Evolutionary conservation across 2,888 invertebrate species (phyloP).

Genomic region (Eledone cirrhosa): DNA sequence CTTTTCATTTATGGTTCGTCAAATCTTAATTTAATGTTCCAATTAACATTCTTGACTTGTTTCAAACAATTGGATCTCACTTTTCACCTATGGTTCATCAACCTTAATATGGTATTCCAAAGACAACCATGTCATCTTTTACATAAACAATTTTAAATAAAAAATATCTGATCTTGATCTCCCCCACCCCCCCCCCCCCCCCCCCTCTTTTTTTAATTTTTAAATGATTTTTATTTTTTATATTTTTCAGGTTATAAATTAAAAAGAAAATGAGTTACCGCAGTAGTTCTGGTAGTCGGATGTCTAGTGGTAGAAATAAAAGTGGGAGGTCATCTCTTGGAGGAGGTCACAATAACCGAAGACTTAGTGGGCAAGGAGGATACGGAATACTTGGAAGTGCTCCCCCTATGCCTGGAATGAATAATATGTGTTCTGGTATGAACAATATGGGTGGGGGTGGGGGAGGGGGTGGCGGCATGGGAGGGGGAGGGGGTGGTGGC

Average conservation of each 20-base stretch:
- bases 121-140: too few relatives aligned
- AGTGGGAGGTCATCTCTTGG: constrained; percentile 18
- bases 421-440: too few relatives aligned
- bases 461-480: too few relatives aligned
- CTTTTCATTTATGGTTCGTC: too few relatives aligned
- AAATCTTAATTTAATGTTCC: too few relatives aligned
- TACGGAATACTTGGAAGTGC: constrained; percentile 23
- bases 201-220: neutral
- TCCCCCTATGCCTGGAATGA: constrained; percentile 2
- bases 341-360: neutral
- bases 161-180: neutral
- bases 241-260: constrained; percentile 4
- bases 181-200: neutral
- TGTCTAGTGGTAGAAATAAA: neutral
- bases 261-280: constrained; percentile 21
- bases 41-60: too few relatives aligned
- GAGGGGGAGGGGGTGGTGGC: too few relatives aligned
- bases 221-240: neutral
- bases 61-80: too few relatives aligned
- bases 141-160: too few relatives aligned
- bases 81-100: too few relatives aligned
- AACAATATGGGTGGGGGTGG: too few relatives aligned
- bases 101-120: too few relatives aligned
- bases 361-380: neutral
- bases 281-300: constrained; percentile 16